Base-by-base conservation (phyloP, 2,797 vertebrate species). In the Oophaga sylvatica region DNA sequence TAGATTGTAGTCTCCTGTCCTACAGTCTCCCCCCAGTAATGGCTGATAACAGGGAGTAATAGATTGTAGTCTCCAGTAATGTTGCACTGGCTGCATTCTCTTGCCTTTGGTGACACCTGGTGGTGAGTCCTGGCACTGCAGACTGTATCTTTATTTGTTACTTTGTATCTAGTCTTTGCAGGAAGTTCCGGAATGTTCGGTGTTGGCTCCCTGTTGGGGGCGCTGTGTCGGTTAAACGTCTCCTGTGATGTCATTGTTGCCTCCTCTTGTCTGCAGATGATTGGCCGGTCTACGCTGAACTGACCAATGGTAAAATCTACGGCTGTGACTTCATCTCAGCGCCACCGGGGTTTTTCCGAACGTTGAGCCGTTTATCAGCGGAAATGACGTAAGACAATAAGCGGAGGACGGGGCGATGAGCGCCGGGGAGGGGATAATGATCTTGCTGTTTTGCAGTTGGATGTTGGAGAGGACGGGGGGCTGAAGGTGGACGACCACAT, bases 291-390 rank as follows among this genome's bases (percentile, higher is more conserved):
- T 98, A 97, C 65, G 91, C 97, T 88, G 94, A 95, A 91, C 91
- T 99, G 91, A 98, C 95, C 83, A 99, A 97, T 41, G 97, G 95
- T 75, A 98, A 96, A 90, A 95, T 94, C 2, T 97, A 96, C 59
- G 97, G 98, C 90, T 99, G 97, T 16, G 93, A 99, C 93, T 96
- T 99, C 89, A 93, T 99, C 22, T 99, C 91, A 99, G 98, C 29
- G 97, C 98, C 83, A 99, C 97, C 0, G 98, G 98, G 77, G 97
- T 99, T 10, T 92, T 94, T 60, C 97, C 97, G 81, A 98, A 98
- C 86, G 92, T 93, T 0, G 93, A 96, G 63, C 95, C 96, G 0
- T 98, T 99, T 93, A 94, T 98, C 90, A 90, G 90, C n/a, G 95
- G 96, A 80, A 99, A 99, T 93, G 93, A 92, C 0, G 98, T 99